Percentiles rank a stretch among this genome's conserved stretches.
Evolutionary conservation across 2,888 invertebrate species (phyloP).

Genomic region (Congeria kusceri): DNA sequence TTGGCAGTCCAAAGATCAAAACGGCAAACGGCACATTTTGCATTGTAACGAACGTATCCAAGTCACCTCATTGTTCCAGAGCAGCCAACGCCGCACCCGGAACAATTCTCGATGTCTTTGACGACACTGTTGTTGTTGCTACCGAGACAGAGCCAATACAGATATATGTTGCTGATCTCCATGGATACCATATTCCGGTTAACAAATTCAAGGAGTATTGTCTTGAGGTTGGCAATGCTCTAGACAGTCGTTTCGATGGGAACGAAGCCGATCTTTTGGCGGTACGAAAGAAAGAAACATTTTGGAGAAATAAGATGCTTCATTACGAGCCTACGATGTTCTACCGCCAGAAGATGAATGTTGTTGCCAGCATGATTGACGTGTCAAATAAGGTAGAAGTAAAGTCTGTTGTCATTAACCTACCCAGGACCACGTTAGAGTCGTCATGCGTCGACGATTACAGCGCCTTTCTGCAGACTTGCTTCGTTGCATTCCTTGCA

Average conservation of each 20-base stretch:
- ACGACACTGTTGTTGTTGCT: slow-evolving; percentile 64
- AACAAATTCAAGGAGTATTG: slow-evolving; percentile 46
- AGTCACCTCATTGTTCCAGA: not conserved
- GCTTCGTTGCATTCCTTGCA: slow-evolving; percentile 69
- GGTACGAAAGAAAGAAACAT: slow-evolving; percentile 65
- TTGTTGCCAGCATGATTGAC: slow-evolving; percentile 65
- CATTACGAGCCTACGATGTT: slow-evolving; percentile 72
- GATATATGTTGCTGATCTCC: slow-evolving; percentile 61
- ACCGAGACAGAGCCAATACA: slow-evolving; percentile 52
- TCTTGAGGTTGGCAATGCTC: slow-evolving; percentile 41
- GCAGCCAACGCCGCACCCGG: slow-evolving; percentile 35
- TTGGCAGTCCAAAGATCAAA: slow-evolving; percentile 70
- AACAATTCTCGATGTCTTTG: slow-evolving; percentile 61
- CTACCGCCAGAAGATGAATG: slow-evolving; percentile 71
- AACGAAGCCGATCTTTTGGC: slow-evolving; percentile 35
- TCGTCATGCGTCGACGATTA: not conserved
- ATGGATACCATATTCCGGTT: slow-evolving; percentile 56
- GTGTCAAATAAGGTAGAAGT: slow-evolving; percentile 55
- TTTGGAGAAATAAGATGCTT: slow-evolving; percentile 65
- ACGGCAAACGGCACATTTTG: slow-evolving; percentile 60
- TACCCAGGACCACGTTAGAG: slow-evolving; percentile 28
- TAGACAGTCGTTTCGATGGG: slow-evolving; percentile 33
- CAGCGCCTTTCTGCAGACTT: slow-evolving; percentile 45
- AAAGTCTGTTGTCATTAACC: slow-evolving; percentile 34
- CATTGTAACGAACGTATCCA: slow-evolving; percentile 68